A percentile compares a stretch with the other conserved stretches of the same genome.
phyloP scores from a whole-genome alignment of 2,888 invertebrate genomes.

The Limnephilus rhombicus region DNA sequence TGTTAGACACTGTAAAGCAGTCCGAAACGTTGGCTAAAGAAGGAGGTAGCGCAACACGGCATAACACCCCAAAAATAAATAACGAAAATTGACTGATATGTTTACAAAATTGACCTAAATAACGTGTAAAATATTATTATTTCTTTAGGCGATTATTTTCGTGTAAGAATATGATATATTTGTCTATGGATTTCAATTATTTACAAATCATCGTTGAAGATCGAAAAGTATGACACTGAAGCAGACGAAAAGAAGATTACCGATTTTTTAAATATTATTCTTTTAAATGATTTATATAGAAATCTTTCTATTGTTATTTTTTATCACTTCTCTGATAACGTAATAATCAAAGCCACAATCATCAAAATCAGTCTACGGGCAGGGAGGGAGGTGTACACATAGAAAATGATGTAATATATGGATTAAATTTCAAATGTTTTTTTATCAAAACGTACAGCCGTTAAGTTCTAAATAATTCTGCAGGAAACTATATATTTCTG shows the following conservation, averaged over 20 bases:
- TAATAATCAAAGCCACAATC: background rate
- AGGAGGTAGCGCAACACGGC: too few species aligned
- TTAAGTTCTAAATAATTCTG: background rate
- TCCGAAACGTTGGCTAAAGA: too few species aligned
- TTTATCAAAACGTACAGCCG: too few species aligned
- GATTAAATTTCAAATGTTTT: background rate
- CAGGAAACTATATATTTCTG: background rate
- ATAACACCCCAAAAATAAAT: too few species aligned
- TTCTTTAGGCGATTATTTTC: too few species aligned
- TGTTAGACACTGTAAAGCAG: too few species aligned
- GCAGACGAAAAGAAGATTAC: background rate
- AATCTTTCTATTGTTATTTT: background rate
- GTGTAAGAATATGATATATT: too few species aligned
- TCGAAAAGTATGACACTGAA: background rate
- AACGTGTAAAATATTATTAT: too few species aligned
- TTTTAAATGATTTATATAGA: background rate
- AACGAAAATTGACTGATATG: too few species aligned
- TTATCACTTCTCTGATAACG: background rate
- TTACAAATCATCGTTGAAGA: background rate
- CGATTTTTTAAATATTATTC: background rate
- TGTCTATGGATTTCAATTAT: background rate
- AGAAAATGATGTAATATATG: background rate
- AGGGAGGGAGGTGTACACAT: background rate
- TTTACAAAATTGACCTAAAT: too few species aligned
- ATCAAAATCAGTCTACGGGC: background rate